Evolutionary conservation across 2,888 invertebrate genomes (phyloP), one percentile per base, ranked within the genome.

Genomic region (Schrankia costaestrigalis): DNA sequence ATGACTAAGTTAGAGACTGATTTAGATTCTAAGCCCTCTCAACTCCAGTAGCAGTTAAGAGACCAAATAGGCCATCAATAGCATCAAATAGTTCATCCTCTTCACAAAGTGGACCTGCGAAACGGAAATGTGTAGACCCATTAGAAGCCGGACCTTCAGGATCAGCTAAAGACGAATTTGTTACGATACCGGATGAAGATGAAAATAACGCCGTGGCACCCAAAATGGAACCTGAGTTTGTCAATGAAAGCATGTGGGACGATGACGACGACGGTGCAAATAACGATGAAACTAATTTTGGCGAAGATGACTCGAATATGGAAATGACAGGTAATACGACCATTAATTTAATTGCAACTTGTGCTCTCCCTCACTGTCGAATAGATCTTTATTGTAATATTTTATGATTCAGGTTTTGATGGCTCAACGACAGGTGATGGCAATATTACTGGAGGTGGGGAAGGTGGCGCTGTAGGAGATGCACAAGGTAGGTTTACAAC

Each of bases 221-320:
- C 14, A 91, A 91, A 90, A 90, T 91, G 73, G 91, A 91, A 88
- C 91, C 91, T 1, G 91, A 91, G 77, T 91, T 91, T 73, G 86
- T 89, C 24, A 91, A 91, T 45, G 91, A 91, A 67, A 85, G 89
- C 46, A 80, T 88, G 82, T 89, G 89, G 87, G 89, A 89, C 45
- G 88, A 89, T 41, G 91, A 90, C 46, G 91, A 91, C 52, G 91
- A 90, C 51, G 91, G 90, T 58, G 80, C 90, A 14, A 90, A 89
- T 41, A 91, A 91, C 60, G 91, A 90, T 57, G 91, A 91, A 65
- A 85, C 90, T 0, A 89, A 89, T 59, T 91, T 91, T 56, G 91
- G 91, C 62, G 91, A 91, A 77, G 91, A 91, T 38, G 91, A 91
- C 71, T 89, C 91, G 1, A 91, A 91, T 67, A 90, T 91, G 76